Evolutionary conservation across 1,140 invertebrate genomes (phyloP), one percentile per base, ranked within the genome.

Genomic region (Cardiocondyla obscurior): DNA sequence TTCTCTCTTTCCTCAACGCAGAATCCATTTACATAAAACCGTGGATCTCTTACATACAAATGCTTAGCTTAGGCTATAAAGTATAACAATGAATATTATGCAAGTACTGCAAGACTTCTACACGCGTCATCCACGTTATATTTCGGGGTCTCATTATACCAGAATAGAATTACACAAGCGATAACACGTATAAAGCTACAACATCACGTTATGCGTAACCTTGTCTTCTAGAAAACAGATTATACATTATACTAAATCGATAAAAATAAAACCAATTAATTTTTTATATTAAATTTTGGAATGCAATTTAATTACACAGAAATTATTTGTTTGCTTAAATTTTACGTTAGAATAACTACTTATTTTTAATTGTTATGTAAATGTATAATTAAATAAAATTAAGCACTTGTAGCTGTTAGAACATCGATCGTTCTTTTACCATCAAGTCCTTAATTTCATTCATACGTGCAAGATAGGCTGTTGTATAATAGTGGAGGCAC

Each of bases 41-140:
- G 49, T 55, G 46, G 39, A 39, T 73, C 67, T 60, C 28, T 81
- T 81, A 81, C 67, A 81, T 81, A 81, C 39, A 73, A 81, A 73
- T 81, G 67, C 16, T 73, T 73, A 73, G 77, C 39, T 72, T 81
- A 81, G 53, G 42, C 19, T 69, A 42, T 44, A 14, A 73, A 58
- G 39, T 69, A 58, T 53, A 81, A 81, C 77, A 81, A 73, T 81
- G 67, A 8, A 42, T 46, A 72, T 81, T 81, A 72, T 81, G 77
- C 64, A 58, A 73, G 36, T 73, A 81, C 4, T n/a, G 14, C 14
- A 82, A 72, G 55, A 72, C n/a, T 70, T 69, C 30, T 49, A 36
- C 10, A 79, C 36, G n/a, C 10, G 33, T 12, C 12, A 53, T 64
- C 62, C 46, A 12, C 33, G 19, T 79, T 67, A 19, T 64, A 76